phyloP scores from a whole-genome alignment of 23 tunicate species.

The Halocynthia roretzi region DNA sequence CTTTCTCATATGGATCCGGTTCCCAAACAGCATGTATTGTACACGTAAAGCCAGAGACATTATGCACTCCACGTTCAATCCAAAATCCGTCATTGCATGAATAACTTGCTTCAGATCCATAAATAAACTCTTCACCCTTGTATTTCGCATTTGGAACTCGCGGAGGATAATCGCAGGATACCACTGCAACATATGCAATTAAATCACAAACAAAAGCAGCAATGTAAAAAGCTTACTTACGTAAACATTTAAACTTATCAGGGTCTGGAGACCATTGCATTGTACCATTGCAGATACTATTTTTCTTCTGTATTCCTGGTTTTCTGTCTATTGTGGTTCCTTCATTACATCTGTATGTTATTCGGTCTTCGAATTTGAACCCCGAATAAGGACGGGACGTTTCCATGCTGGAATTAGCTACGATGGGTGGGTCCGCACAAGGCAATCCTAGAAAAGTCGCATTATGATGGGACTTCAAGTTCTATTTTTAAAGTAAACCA shows the following conservation, averaged over 20 bases:
- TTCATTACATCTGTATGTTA: conserved; percentile 29
- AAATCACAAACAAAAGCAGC: not conserved
- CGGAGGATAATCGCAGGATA: conserved; percentile 32
- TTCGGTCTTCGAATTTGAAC: conserved; percentile 24
- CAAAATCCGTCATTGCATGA: conserved; percentile 53
- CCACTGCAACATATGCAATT: conserved; percentile 21
- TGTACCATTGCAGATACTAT: conserved; percentile 23
- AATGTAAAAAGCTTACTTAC: conserved; percentile 11
- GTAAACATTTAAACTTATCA: conserved; percentile 16
- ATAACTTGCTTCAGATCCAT: conserved; percentile 26
- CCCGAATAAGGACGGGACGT: conserved; percentile 29
- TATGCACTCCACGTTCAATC: conserved; percentile 42
- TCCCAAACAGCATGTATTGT: conserved; percentile 33
- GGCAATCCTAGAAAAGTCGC: conserved; percentile 33
- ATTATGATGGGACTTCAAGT: too few species aligned
- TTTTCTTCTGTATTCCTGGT: not conserved
- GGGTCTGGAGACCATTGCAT: conserved; percentile 56
- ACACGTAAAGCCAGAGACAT: conserved; percentile 33
- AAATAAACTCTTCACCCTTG: conserved; percentile 6
- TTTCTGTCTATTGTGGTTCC: conserved; percentile 26
- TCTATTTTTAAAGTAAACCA: too few species aligned
- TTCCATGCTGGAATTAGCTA: conserved; percentile 9
- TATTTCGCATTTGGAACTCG: conserved; percentile 27
- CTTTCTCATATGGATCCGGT: conserved; percentile 41
- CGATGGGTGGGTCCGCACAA: conserved; percentile 55